phyloP scores from a whole-genome alignment of 2,797 vertebrate genomes.

The Pampus argenteus region DNA sequence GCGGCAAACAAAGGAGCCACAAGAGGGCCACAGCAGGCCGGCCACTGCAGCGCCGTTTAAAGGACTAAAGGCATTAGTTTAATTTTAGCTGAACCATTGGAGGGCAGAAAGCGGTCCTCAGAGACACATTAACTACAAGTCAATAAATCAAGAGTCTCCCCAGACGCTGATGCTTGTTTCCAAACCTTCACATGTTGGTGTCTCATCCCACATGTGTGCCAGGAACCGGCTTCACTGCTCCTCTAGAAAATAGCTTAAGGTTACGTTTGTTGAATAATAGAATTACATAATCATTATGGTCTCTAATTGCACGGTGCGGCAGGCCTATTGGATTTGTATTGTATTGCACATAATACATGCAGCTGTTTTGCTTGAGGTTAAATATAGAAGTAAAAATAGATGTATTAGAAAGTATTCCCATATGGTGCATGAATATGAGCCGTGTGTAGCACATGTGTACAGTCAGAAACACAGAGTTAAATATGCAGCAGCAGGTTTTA shows the following conservation, averaged over 20 bases:
- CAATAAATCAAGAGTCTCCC: slow-evolving; percentile 20
- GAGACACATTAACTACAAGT: background rate
- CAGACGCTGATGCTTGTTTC: background rate
- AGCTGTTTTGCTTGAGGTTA: slow-evolving; percentile 71
- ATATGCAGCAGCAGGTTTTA: background rate
- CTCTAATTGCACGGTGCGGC: slow-evolving; percentile 59
- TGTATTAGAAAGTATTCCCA: slow-evolving; percentile 51
- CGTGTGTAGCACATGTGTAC: slow-evolving; percentile 1
- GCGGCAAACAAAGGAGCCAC: slow-evolving; percentile 33
- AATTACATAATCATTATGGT: slow-evolving; percentile 65
- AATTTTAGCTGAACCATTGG: slow-evolving; percentile 10
- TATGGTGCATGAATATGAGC: slow-evolving; percentile 42
- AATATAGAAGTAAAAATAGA: slow-evolving; percentile 70
- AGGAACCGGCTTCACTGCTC: slow-evolving; percentile 28
- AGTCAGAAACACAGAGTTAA: slow-evolving; percentile 1
- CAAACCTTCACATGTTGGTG: background rate
- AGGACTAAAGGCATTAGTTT: slow-evolving; percentile 14
- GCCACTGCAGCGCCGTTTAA: background rate
- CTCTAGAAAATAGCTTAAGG: slow-evolving; percentile 39
- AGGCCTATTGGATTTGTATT: slow-evolving; percentile 68
- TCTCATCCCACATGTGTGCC: slow-evolving; percentile 8
- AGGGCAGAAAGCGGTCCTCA: slow-evolving; percentile 6
- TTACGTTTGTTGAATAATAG: slow-evolving; percentile 52
- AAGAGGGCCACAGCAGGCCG: slow-evolving; percentile 53
- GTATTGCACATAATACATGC: slow-evolving; percentile 74